These are phyloP conservation scores for Rhopalosiphum maidis DNA, from an alignment of 1,140 invertebrate species.

Conservation along the genomic window DNA sequence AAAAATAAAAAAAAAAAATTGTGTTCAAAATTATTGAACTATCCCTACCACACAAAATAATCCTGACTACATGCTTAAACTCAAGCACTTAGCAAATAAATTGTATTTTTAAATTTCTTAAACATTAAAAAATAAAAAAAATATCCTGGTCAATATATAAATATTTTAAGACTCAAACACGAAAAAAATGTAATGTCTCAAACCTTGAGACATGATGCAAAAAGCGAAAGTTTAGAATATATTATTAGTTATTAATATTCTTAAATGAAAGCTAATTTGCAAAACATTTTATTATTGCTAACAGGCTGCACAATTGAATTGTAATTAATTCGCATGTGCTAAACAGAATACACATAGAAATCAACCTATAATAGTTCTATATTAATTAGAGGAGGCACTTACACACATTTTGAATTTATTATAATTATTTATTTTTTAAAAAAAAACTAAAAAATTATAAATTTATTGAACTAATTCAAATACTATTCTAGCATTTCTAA, in stretches of 20 bases:
- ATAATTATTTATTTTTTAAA: not conserved
- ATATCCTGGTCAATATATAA: not conserved
- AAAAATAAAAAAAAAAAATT: not conserved
- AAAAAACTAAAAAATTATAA: not conserved
- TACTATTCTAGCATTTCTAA: not conserved
- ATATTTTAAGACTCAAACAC: slow-evolving; percentile 28
- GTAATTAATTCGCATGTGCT: not conserved
- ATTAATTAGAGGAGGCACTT: not conserved
- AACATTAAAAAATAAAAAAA: not conserved
- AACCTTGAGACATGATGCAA: not conserved
- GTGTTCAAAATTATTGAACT: not conserved
- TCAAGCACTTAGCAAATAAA: not conserved
- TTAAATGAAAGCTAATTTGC: slow-evolving; percentile 39
- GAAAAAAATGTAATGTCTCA: not conserved
- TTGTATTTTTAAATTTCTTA: not conserved
- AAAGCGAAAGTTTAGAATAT: slow-evolving; percentile 30
- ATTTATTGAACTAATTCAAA: not conserved
- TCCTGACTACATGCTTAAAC: not conserved
- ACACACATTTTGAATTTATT: not conserved
- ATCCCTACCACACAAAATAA: too few species aligned
- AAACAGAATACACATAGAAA: not conserved
- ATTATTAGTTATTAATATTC: slow-evolving; percentile 24
- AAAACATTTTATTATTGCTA: slow-evolving; percentile 32
- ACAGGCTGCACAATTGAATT: not conserved
- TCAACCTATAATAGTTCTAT: not conserved